These are phyloP conservation scores for Xiphydria camelus DNA, from an alignment of 2,888 invertebrate genomes.

Conservation along the genomic window DNA sequence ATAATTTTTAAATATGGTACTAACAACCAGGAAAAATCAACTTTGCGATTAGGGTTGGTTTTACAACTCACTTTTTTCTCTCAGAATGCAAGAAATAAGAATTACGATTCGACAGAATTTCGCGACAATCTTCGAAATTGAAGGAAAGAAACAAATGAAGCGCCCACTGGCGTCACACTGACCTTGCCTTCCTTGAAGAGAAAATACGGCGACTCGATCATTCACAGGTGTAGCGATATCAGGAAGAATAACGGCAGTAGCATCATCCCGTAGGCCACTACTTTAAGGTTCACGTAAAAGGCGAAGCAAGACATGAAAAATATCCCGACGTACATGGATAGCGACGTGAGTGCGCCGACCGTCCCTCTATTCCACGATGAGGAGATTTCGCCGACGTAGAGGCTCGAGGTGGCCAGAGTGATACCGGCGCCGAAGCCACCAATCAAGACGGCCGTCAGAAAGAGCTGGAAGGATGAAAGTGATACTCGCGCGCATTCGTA, in stretches of 20 bases:
- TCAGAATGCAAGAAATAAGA: too few relatives aligned
- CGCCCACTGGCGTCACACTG: too few relatives aligned
- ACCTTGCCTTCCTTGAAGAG: constrained; percentile 30
- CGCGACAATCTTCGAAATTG: too few relatives aligned
- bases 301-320: constrained; percentile 21
- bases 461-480: constrained; percentile 16
- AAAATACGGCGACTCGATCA: constrained; percentile 36
- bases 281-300: constrained; percentile 13
- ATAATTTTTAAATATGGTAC: too few relatives aligned
- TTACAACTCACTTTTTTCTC: too few relatives aligned
- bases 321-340: constrained; percentile 28
- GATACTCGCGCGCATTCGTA: too few relatives aligned
- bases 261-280: constrained; percentile 18
- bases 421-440: constrained; percentile 31
- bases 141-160: too few relatives aligned
- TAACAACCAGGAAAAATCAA: too few relatives aligned
- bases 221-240: constrained; percentile 21
- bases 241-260: constrained; percentile 21
- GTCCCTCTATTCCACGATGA: constrained; percentile 20
- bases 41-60: too few relatives aligned
- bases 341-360: constrained; percentile 20
- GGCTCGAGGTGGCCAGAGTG: constrained; percentile 27
- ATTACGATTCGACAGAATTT: too few relatives aligned
- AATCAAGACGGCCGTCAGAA: constrained; percentile 22
- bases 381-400: constrained; percentile 33